Evolutionary conservation across 2,888 invertebrate species (phyloP).

Genomic region (Oxycera nigricornis): DNA sequence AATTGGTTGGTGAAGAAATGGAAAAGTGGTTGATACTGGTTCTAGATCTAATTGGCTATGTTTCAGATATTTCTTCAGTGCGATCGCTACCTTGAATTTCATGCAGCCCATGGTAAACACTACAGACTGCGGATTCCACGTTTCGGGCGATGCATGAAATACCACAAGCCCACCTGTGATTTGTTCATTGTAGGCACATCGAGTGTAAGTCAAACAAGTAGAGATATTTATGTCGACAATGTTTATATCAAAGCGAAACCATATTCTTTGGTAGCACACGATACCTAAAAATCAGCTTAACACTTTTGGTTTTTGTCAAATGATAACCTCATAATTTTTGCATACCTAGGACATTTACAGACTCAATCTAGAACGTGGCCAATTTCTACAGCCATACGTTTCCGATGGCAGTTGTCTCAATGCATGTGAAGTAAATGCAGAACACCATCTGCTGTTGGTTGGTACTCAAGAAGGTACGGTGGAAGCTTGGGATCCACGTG

Average conservation of each 20-base stretch:
- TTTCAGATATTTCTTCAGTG: conserved; percentile 73
- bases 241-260: not conserved
- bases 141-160: conserved; percentile 93
- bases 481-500: conserved; percentile 96
- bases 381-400: conserved; percentile 85
- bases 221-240: not conserved
- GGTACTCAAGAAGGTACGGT: conserved; percentile 92
- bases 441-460: conserved; percentile 84
- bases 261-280: not conserved
- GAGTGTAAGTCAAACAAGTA: conserved; percentile 71
- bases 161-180: conserved; percentile 89
- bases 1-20: conserved; percentile 66
- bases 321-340: too few species aligned
- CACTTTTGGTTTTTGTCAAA: too few species aligned
- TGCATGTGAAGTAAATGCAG: conserved; percentile 84
- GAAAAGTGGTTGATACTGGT: not conserved
- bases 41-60: not conserved
- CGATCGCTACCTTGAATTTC: conserved; percentile 94
- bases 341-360: conserved; percentile 85
- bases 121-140: conserved; percentile 91
- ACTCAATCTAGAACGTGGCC: conserved; percentile 93
- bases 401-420: conserved; percentile 80
- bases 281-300: too few species aligned
- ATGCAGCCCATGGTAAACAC: conserved; percentile 91
- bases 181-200: conserved; percentile 88